Evolutionary conservation across 2,797 vertebrate species (phyloP).

Genomic region (Etheostoma perlongum): DNA sequence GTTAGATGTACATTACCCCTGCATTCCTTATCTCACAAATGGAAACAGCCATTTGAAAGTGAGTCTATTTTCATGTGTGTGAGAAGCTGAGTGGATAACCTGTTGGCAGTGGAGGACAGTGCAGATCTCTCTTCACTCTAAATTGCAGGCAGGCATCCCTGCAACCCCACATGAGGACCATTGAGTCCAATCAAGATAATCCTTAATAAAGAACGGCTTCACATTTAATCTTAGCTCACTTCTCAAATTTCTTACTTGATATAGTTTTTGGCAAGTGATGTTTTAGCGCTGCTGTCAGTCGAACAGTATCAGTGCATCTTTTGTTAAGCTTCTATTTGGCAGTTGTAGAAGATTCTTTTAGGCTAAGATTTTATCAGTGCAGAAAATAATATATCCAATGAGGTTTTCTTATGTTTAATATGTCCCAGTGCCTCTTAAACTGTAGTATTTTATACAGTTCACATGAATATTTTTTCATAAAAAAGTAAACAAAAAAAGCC

Average conservation of each 20-base stretch:
- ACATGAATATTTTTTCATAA: not conserved
- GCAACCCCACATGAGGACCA: conserved; percentile 81
- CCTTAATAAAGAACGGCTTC: conserved; percentile 89
- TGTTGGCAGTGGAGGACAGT: conserved; percentile 79
- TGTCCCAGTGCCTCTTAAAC: not conserved
- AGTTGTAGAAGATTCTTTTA: conserved; percentile 34
- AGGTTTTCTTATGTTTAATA: not conserved
- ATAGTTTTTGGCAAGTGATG: conserved; percentile 85
- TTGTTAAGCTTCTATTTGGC: conserved; percentile 80
- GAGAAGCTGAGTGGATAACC: conserved; percentile 81
- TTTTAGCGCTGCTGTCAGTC: conserved; percentile 84
- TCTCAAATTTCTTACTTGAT: conserved; percentile 87
- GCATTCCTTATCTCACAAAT: conserved; percentile 62
- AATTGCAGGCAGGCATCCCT: conserved; percentile 83
- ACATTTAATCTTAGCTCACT: conserved; percentile 85
- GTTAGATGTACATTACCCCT: conserved; percentile 55
- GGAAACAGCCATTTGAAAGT: conserved; percentile 64
- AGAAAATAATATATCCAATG: conserved; percentile 34
- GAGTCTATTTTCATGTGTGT: conserved; percentile 77
- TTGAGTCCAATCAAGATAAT: conserved; percentile 86
- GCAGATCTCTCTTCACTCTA: conserved; percentile 82
- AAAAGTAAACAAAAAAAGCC: not conserved
- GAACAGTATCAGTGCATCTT: conserved; percentile 79
- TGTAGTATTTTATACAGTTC: not conserved
- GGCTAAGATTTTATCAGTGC: conserved; percentile 39